These are phyloP conservation scores for Tragelaphus imberbis DNA, from an alignment of 2,113 vertebrate genomes.

Conservation along the genomic window DNA sequence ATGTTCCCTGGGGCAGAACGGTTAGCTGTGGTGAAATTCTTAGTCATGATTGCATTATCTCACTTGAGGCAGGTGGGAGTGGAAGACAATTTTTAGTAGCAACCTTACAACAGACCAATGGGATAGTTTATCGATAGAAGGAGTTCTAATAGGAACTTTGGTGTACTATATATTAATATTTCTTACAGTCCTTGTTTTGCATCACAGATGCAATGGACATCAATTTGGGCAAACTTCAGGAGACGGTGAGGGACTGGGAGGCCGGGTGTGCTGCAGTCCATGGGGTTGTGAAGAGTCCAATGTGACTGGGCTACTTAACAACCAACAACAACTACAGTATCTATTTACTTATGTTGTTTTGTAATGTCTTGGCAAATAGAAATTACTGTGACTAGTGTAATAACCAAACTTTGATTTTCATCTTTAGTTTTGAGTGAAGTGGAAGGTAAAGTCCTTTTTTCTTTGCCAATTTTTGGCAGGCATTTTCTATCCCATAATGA, in stretches of 20 bases:
- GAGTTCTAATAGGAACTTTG: neutral
- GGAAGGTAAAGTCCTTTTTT: neutral
- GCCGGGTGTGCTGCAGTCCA: accelerated
- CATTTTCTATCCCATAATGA: neutral
- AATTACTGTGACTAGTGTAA: neutral
- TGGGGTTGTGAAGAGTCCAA: neutral
- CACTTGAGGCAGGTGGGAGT: neutral
- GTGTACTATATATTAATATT: neutral
- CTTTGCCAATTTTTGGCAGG: neutral
- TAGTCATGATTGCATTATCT: neutral
- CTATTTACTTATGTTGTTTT: neutral
- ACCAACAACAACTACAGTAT: neutral
- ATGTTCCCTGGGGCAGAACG: neutral
- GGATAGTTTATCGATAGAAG: neutral
- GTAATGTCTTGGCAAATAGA: neutral
- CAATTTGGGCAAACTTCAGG: neutral
- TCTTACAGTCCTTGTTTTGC: neutral
- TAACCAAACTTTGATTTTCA: neutral
- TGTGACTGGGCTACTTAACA: neutral
- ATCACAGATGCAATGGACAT: neutral
- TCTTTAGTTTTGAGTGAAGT: neutral
- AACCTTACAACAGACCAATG: neutral
- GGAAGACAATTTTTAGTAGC: neutral
- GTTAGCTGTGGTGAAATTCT: neutral
- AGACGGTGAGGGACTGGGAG: neutral